Evolutionary conservation across 2,797 vertebrate species (phyloP).

Genomic region (Epinephelus coioides): DNA sequence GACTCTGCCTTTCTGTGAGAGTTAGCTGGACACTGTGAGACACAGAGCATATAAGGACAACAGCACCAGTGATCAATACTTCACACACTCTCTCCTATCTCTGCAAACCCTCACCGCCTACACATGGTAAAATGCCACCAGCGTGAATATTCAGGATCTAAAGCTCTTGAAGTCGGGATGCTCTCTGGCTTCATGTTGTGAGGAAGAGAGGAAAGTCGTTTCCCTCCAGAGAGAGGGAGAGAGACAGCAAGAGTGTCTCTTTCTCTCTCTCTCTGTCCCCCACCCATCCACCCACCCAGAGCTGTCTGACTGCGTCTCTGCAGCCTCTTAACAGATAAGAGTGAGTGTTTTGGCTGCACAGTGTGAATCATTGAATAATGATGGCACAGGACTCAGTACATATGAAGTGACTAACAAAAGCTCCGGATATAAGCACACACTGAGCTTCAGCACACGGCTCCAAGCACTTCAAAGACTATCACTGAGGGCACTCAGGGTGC

Average conservation of each 20-base stretch:
- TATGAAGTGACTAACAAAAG: constrained; percentile 78
- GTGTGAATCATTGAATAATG: constrained; percentile 81
- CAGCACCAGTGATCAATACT: constrained; percentile 76
- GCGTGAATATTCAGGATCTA: constrained; percentile 79
- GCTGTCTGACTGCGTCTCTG: constrained; percentile 74
- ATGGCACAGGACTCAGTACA: constrained; percentile 72
- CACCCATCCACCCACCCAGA: constrained; percentile 69
- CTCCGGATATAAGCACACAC: constrained; percentile 69
- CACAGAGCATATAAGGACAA: constrained; percentile 76
- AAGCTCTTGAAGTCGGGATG: constrained; percentile 76
- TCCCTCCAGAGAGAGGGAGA: constrained; percentile 58
- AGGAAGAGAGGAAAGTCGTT: constrained; percentile 70
- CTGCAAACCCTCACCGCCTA: constrained; percentile 75
- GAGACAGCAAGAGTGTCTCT: constrained; percentile 32
- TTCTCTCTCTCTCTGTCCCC: constrained; percentile 33
- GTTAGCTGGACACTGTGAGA: constrained; percentile 54
- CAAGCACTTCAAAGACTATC: constrained; percentile 74
- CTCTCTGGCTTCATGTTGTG: constrained; percentile 71
- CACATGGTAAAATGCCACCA: constrained; percentile 81
- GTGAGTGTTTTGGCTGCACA: constrained; percentile 80
- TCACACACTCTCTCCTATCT: constrained; percentile 71
- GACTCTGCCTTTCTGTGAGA: constrained; percentile 54
- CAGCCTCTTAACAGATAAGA: constrained; percentile 80
- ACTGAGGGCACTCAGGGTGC: constrained; percentile 66
- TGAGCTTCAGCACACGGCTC: constrained; percentile 63